Percentiles rank a stretch among this genome's conserved stretches.
Conservation (phyloP, 2,888 invertebrate genomes). For the Lasioglossum villosulum region DNA sequence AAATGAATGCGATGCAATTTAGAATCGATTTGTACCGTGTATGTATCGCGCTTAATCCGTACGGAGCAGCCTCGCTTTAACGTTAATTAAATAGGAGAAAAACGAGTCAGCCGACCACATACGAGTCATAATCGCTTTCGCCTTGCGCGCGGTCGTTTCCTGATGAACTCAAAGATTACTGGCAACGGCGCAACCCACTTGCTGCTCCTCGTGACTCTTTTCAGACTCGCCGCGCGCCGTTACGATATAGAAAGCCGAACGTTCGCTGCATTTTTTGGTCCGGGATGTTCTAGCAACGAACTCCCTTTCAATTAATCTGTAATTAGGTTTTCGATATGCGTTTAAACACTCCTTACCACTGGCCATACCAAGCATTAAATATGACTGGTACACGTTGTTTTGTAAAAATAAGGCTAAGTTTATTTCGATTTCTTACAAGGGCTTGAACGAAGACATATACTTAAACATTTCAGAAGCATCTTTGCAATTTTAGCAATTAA, state of each 20-base stretch:
- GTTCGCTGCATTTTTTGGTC: conserved; percentile 16
- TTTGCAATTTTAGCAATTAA: background rate
- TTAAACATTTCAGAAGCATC: background rate
- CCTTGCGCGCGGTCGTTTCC: conserved; percentile 45
- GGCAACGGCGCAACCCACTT: conserved; percentile 67
- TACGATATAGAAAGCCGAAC: background rate
- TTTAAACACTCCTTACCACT: background rate
- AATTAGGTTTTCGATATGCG: background rate
- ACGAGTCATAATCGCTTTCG: conserved; percentile 55
- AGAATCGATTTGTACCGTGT: conserved; percentile 38
- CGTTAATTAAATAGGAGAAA: conserved; percentile 51
- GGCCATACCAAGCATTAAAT: background rate
- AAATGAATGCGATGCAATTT: conserved; percentile 34
- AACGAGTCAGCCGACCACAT: conserved; percentile 60
- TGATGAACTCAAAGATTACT: conserved; percentile 69
- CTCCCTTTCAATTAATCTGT: background rate
- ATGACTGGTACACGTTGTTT: background rate
- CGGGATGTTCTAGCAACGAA: background rate
- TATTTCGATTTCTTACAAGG: background rate
- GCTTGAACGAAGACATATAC: background rate
- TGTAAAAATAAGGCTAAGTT: background rate
- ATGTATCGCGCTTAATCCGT: conserved; percentile 34
- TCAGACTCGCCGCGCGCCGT: background rate
- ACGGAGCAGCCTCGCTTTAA: conserved; percentile 43
- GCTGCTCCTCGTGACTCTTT: conserved; percentile 54